These are phyloP conservation scores for Eriosoma lanigerum DNA, from an alignment of 1,140 invertebrate species.

Conservation along the genomic window DNA sequence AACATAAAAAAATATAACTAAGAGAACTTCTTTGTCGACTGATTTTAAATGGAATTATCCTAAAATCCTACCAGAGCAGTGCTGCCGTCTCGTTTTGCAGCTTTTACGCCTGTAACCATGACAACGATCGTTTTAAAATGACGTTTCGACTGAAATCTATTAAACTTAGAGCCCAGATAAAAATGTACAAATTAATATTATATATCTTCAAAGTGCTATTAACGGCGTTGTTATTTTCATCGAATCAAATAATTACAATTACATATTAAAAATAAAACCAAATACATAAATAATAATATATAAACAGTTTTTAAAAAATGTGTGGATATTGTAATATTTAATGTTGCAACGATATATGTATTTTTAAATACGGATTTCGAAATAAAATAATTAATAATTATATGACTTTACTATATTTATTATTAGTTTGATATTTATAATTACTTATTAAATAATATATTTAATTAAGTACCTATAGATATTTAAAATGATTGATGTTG, in stretches of 20 bases:
- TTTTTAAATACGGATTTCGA: too few relatives aligned
- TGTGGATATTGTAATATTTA: too few relatives aligned
- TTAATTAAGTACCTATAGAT: too few relatives aligned
- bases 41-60: conserved; percentile 24
- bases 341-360: too few relatives aligned
- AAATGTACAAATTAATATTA: conserved; percentile 9
- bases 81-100: not conserved
- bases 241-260: conserved; percentile 2
- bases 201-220: not conserved
- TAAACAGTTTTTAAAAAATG: too few relatives aligned
- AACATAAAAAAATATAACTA: too few relatives aligned
- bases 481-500: too few relatives aligned
- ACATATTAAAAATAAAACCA: not conserved
- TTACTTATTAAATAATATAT: too few relatives aligned
- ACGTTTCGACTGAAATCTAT: not conserved
- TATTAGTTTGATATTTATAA: too few relatives aligned
- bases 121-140: conserved; percentile 1
- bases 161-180: conserved; percentile 1
- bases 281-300: too few relatives aligned
- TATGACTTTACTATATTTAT: too few relatives aligned
- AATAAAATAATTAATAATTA: too few relatives aligned
- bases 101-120: not conserved
- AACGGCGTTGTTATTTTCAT: not conserved
- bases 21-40: not conserved
- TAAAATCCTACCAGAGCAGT: not conserved